Percentiles rank a stretch among this genome's conserved stretches.
phyloP scores from a whole-genome alignment of 2,113 vertebrate species.

The Tachycineta bicolor region DNA sequence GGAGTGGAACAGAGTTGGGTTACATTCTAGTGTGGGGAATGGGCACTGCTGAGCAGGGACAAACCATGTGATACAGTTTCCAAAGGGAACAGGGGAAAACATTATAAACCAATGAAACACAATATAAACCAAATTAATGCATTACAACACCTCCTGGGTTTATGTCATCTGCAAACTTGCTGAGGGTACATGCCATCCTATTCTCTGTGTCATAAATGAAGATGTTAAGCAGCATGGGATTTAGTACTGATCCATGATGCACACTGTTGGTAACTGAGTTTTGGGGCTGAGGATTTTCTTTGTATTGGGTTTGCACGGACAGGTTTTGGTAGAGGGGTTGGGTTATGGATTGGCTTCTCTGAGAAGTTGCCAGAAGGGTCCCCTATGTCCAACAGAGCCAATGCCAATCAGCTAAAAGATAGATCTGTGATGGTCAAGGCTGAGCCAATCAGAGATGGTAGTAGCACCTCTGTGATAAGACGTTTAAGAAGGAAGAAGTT shows the following conservation, averaged over 20 bases:
- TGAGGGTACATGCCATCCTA: neutral
- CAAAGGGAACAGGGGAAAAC: too few relatives aligned
- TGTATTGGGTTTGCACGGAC: fast-evolving
- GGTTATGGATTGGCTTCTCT: neutral
- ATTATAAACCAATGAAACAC: too few relatives aligned
- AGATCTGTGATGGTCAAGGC: neutral
- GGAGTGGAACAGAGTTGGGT: too few relatives aligned
- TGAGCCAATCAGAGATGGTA: neutral
- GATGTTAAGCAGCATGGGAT: neutral
- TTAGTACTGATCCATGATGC: fast-evolving
- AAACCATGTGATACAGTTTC: too few relatives aligned
- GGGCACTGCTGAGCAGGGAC: too few relatives aligned
- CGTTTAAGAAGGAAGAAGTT: too few relatives aligned
- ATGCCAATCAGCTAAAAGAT: neutral
- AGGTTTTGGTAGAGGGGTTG: neutral
- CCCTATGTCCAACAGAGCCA: neutral
- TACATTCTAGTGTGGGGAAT: too few relatives aligned
- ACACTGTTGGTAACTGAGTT: neutral
- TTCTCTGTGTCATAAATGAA: neutral
- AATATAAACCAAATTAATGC: too few relatives aligned
- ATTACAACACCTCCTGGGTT: neutral
- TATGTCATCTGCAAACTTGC: neutral
- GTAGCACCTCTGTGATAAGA: neutral
- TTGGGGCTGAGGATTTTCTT: neutral
- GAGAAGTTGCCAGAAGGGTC: neutral